Conservation (phyloP, 2,797 vertebrate species). For the Rhinoraja longicauda region DNA sequence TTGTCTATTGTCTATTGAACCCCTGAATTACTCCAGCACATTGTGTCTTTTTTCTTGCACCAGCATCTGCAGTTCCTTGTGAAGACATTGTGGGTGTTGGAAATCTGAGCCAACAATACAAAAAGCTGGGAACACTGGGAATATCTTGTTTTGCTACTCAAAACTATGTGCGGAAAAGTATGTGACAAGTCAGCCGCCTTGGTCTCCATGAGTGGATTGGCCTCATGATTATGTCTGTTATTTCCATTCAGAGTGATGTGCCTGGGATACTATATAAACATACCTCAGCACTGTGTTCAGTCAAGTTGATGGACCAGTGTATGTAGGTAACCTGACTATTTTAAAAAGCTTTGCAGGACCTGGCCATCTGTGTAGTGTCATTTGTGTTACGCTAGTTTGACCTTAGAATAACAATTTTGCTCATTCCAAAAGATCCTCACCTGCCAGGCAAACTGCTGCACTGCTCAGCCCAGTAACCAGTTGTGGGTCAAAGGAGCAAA, state of each 20-base stretch:
- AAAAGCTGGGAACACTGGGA: too few relatives aligned
- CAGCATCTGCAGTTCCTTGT: too few relatives aligned
- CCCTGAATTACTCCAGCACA: too few relatives aligned
- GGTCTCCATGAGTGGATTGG: background rate
- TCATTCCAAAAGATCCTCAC: background rate
- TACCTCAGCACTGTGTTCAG: background rate
- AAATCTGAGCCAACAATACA: too few relatives aligned
- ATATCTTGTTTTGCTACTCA: background rate
- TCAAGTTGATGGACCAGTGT: background rate
- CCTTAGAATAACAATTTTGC: slow-evolving; percentile 26
- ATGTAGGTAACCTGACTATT: background rate
- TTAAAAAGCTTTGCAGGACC: background rate
- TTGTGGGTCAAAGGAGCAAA: background rate
- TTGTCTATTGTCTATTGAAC: too few relatives aligned
- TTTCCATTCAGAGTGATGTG: background rate
- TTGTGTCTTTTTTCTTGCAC: too few relatives aligned
- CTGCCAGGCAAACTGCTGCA: background rate
- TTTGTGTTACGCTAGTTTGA: background rate
- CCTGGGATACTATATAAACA: background rate
- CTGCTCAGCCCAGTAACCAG: background rate
- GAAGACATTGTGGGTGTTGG: too few relatives aligned
- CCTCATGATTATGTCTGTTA: background rate
- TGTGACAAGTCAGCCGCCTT: background rate
- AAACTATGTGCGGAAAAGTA: background rate
- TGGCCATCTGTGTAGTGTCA: background rate